Base-by-base conservation (phyloP, 2,797 vertebrate genomes). In the Geotrypetes seraphini region DNA sequence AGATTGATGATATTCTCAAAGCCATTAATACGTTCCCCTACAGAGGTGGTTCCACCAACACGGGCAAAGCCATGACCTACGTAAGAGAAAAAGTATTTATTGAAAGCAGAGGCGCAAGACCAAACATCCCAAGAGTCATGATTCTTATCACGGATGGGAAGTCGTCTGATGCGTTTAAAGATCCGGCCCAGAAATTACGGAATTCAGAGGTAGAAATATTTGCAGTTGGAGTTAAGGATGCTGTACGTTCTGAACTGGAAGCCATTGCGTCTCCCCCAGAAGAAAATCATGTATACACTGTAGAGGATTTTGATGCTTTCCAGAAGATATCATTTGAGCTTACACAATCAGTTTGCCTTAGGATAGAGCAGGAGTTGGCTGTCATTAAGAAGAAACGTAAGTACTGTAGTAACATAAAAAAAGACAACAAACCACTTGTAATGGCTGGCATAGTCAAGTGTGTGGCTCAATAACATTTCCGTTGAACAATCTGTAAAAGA, bases 111-210 rank as follows among this genome's bases (percentile, higher is more conserved):
- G 96, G 96, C 4, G 86, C 96, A 5, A 87, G 95, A 15, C 15
- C 67, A 31, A 83, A 94, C 1, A 90, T 99, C 3, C 94, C 94
- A 0, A 90, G 90, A 1, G 85, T 99, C 34, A 89, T 80, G 77
- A 94, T 99, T 73, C 90, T 99, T 50, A 95, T 99, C 71, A 99
- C 96, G 0, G 96, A 99, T 12, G 96, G 96, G 11, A 99, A 99
- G 50, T 95, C 93, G 0, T 99, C 96, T 0, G 96, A 99, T 39
- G 90, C 91, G 33, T 99, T 99, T 73, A 86, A 80, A 64, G 88
- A 90, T 3, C 87, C 94, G 2, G 92, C 96, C 43, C 67, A 83
- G 43, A 87, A 57, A 43, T 81, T 99, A 32, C 82, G 89, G 56
- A 85, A 76, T 5, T 52, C 85, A 1, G 90, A 92, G 7, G 94